Evolutionary conservation across 2,113 vertebrate genomes (phyloP), one percentile per base, ranked within the genome.

Genomic region (Irena cyanogastra): DNA sequence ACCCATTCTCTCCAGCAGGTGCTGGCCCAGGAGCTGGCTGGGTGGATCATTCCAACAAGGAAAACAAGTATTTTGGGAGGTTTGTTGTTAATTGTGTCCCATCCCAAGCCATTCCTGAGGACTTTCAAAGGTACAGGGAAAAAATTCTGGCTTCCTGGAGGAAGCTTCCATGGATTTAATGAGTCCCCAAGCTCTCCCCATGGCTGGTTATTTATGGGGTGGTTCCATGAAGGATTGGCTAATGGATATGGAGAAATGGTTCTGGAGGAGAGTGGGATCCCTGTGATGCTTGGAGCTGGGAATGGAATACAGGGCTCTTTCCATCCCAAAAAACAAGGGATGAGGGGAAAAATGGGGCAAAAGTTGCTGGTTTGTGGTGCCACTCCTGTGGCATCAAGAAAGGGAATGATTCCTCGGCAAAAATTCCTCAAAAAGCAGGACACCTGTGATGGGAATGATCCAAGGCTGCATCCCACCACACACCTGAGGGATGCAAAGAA

Each of bases 301-400:
- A 81, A 47, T 2, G 45, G 5, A 33, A 15, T 56, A 16, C 5
- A 6, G 11, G 41, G 24, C 26, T 37, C 21, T 6, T 41, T 23
- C 72, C 22, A 69, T 16, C 75, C 65, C 50, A 4, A 11, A 37
- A 42, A 37, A 8, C 6, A 0, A 0, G 4, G 4, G 1, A 1
- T 6, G 26, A 19, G 28, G 10, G 26, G 28, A 26, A 78, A 74
- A 50, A 12, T 0, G 2, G 16, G 30, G 47, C 56, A 11, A 20
- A 79, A 61, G 33, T 39, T 15, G 10, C 22, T 16, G 1, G 3
- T 65, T 33, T 50, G 33, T 1, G 1, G 50, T 35, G 23, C 63
- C 37, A 14, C 15, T 53, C 24, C 19, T n/a, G 45, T 31, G 2
- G 24, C 39, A 10, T 4, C 4, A 1, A 19, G 30, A n/a, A 79